Evolutionary conservation across 2,888 invertebrate species (phyloP), one percentile per base, ranked within the genome.

Genomic region (Drosophila birchii): DNA sequence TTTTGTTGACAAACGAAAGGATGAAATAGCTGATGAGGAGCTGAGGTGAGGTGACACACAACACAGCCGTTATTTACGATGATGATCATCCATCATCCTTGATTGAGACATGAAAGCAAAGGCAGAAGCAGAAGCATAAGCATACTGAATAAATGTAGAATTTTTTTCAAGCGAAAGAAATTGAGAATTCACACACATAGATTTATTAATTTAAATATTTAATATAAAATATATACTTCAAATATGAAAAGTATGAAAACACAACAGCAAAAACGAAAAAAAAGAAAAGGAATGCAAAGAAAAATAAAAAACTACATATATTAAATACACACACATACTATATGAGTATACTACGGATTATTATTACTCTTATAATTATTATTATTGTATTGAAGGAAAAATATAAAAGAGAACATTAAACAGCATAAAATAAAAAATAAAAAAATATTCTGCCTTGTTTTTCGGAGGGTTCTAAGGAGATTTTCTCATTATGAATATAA

Each of bases 371-470:
- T 88, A 88, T 88, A 89, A 88, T 90, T 90, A 89, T 90, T 89
- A 89, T 90, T 91, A 91, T 91, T 91, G 90, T 90, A 91, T 90
- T 91, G 90, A 90, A 90, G 80, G 77, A 81, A 90, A 90, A 84
- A 89, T 85, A 89, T 85, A 89, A 68, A 68, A 77, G 59, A 89
- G 79, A 87, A 85, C 89, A 86, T 86, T 90, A 91, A 88, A 88
- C 88, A 82, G 76, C 79, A 89, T 87, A 44, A 86, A 88, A 90
- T 86, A 85, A 90, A 83, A 87, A 79, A 44, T 29, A 34, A 43
- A 79, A 66, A 60, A 43, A 16, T 12, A 16, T 16, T 4, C 26
- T 36, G 12, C 5, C 26, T 63, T 38, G 7, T 49, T 49, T 18
- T 12, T 29, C 6, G 7, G 7, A 12, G n/a, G n/a, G n/a, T n/a